Percentiles rank a stretch among this genome's conserved stretches.
phyloP scores from a whole-genome alignment of 2,888 invertebrate species.

The Hirtodrosophila trivittata region DNA sequence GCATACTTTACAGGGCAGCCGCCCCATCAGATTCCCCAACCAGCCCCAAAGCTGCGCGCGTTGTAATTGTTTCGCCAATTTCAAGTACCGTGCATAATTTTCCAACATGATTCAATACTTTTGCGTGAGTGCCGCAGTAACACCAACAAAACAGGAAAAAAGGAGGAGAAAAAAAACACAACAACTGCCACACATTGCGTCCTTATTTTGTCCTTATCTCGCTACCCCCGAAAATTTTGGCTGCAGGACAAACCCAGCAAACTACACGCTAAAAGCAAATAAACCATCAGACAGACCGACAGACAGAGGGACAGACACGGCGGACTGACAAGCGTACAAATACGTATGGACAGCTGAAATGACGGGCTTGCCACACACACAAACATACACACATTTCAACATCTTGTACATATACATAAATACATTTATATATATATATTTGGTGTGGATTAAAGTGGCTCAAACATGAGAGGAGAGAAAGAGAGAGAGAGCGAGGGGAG shows the following conservation, averaged over 20 bases:
- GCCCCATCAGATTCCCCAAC: slow-evolving; percentile 28
- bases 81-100: slow-evolving; percentile 76
- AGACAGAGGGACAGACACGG: slow-evolving; percentile 11
- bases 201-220: too few relatives aligned
- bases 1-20: slow-evolving; percentile 65
- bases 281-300: slow-evolving; percentile 36
- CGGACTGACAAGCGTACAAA: slow-evolving; percentile 67
- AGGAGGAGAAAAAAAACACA: neutral
- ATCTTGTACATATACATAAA: slow-evolving; percentile 10
- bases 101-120: slow-evolving; percentile 76
- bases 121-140: slow-evolving; percentile 50
- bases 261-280: slow-evolving; percentile 70
- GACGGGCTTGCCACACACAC: slow-evolving; percentile 49
- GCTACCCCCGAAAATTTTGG: slow-evolving; percentile 59
- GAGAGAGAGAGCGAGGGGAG: slow-evolving; percentile 8
- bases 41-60: slow-evolving; percentile 33
- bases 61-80: slow-evolving; percentile 78
- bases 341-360: slow-evolving; percentile 73
- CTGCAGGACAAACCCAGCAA: slow-evolving; percentile 62
- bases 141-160: slow-evolving; percentile 6
- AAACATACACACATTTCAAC: slow-evolving; percentile 5
- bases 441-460: slow-evolving; percentile 66
- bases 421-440: slow-evolving; percentile 39
- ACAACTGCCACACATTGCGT: slow-evolving; percentile 10
- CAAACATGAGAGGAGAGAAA: slow-evolving; percentile 30